Evolutionary conservation across 2,888 invertebrate genomes (phyloP).

Genomic region (Aphrophora alni): DNA sequence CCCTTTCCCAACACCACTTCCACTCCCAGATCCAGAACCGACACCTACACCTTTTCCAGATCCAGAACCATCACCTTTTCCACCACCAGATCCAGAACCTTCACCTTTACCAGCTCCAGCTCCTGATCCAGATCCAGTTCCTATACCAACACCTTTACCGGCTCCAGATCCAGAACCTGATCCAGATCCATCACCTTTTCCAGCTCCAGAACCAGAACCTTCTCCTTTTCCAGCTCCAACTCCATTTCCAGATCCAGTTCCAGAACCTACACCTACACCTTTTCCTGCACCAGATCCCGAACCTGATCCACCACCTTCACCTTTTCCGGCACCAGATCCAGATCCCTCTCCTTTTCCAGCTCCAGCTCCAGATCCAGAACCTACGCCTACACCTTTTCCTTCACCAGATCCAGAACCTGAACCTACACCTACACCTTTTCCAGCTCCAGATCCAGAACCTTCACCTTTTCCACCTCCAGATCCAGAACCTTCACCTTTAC

Average conservation of each 20-base stretch:
- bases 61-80: not conserved
- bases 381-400: too few species aligned
- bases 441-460: not conserved
- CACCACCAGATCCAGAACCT: not conserved
- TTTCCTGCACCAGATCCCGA: not conserved
- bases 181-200: not conserved
- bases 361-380: too few species aligned
- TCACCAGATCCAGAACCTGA: too few species aligned
- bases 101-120: not conserved
- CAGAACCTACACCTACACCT: not conserved
- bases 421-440: too few species aligned
- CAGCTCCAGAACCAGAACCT: not conserved
- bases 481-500: too few species aligned
- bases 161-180: not conserved
- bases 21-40: not conserved
- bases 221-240: not conserved
- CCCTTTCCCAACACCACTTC: not conserved
- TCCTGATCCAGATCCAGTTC: not conserved
- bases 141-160: not conserved
- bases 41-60: not conserved
- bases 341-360: not conserved
- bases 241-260: too few species aligned
- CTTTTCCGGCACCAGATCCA: too few species aligned
- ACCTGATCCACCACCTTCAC: not conserved
- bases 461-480: too few species aligned